phyloP scores from a whole-genome alignment of 2,888 invertebrate genomes.

The Crioceris asparagi region DNA sequence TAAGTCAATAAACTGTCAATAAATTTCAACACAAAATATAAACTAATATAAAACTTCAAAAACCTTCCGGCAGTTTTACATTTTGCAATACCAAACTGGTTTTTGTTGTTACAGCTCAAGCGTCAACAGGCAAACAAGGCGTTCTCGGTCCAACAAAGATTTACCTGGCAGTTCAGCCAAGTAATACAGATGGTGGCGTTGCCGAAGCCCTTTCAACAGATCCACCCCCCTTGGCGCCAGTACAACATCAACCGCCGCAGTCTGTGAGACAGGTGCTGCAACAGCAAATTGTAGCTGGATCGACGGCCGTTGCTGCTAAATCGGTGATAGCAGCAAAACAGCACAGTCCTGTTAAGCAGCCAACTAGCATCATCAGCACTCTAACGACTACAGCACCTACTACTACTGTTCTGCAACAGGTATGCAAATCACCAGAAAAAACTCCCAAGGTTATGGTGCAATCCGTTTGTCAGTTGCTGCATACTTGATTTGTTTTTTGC shows the following conservation, averaged over 20 bases:
- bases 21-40: no score
- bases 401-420: conserved; percentile 28
- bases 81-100: no score
- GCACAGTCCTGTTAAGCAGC: conserved; percentile 19
- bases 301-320: conserved; percentile 41
- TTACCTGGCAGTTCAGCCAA: conserved; percentile 76
- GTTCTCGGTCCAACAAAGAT: conserved; percentile 78
- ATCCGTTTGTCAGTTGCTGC: conserved; percentile 27
- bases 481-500: conserved; percentile 11
- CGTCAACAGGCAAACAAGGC: conserved; percentile 74
- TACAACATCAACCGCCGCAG: conserved; percentile 40
- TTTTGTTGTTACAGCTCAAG: conserved; percentile 55
- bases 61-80: no score
- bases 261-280: conserved; percentile 41
- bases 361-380: no score
- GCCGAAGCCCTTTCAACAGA: background rate
- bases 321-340: conserved; percentile 7
- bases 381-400: no score
- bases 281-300: conserved; percentile 31
- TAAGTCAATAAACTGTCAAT: no score
- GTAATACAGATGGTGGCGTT: conserved; percentile 29
- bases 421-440: conserved; percentile 32
- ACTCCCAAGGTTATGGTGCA: conserved; percentile 32
- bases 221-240: background rate
- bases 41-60: no score